Evolutionary conservation across 2,113 vertebrate genomes (phyloP).

Genomic region (Pelvicachromis taeniatus): DNA sequence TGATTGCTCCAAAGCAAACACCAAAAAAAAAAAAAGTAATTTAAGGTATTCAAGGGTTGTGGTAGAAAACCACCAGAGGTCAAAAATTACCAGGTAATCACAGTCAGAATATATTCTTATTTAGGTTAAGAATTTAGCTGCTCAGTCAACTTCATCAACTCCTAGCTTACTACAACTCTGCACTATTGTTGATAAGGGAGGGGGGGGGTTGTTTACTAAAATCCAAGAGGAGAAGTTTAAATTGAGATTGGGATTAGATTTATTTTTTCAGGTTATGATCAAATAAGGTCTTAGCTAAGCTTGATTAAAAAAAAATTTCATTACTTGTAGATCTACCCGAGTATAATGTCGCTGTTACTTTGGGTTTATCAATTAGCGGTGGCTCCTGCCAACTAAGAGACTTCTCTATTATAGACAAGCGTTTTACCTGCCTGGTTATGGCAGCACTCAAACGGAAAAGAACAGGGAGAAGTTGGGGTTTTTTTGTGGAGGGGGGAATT

Average conservation of each 20-base stretch:
- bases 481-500: not conserved
- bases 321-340: not conserved
- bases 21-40: not conserved
- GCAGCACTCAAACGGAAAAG: not conserved
- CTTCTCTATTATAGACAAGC: not conserved
- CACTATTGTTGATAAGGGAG: not conserved
- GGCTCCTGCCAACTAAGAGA: not conserved
- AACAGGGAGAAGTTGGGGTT: slow-evolving; percentile 1
- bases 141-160: not conserved
- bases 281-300: not conserved
- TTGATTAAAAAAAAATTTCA: not conserved
- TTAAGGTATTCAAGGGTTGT: not conserved
- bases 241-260: not conserved
- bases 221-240: not conserved
- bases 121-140: not conserved
- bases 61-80: not conserved
- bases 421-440: slow-evolving; percentile 18
- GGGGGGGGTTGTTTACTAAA: not conserved
- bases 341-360: not conserved
- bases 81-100: slow-evolving; percentile 1
- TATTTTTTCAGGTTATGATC: not conserved
- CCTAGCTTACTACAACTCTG: not conserved
- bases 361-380: slow-evolving; percentile 9
- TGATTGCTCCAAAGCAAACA: not conserved
- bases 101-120: not conserved